These are phyloP conservation scores for Trogon melanurus DNA, from an alignment of 2,113 vertebrate genomes.

Conservation along the genomic window DNA sequence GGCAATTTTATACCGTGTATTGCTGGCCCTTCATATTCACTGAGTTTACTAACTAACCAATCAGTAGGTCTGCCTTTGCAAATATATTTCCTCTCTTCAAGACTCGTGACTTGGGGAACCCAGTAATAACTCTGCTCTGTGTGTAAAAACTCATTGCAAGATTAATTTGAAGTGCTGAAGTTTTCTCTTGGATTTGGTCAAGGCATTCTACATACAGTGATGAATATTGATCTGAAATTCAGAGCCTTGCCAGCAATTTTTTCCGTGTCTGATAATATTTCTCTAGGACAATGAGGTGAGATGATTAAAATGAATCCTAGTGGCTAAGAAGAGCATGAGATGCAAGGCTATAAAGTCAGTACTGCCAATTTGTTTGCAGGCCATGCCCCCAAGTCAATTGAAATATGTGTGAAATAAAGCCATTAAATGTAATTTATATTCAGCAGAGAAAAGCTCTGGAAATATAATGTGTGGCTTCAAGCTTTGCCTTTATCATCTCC, in stretches of 20 bases:
- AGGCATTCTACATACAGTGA: neutral
- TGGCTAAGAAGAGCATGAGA: slow-evolving; percentile 22
- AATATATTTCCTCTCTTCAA: neutral
- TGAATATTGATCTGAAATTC: slow-evolving; percentile 48
- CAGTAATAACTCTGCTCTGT: neutral
- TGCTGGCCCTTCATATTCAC: neutral
- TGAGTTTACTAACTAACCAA: neutral
- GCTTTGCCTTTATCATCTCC: slow-evolving; percentile 44
- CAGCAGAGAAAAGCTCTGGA: slow-evolving; percentile 5
- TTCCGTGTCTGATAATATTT: slow-evolving; percentile 45
- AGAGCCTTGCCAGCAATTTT: slow-evolving; percentile 1
- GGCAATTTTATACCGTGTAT: neutral
- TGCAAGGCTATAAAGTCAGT: slow-evolving; percentile 14
- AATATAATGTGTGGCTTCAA: slow-evolving; percentile 33
- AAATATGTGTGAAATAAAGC: slow-evolving; percentile 51
- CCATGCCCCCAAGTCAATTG: slow-evolving; percentile 40
- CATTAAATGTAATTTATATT: slow-evolving; percentile 59
- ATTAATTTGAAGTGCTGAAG: slow-evolving; percentile 13
- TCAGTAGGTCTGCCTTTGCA: neutral
- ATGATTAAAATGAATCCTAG: slow-evolving; percentile 56
- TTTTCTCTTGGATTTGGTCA: slow-evolving; percentile 5
- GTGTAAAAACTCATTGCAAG: neutral
- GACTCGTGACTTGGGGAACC: neutral
- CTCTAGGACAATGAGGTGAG: slow-evolving; percentile 43
- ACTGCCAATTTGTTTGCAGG: slow-evolving; percentile 46